These are phyloP conservation scores for Eristalinus sepulchralis DNA, from an alignment of 2,888 invertebrate species.

Conservation along the genomic window DNA sequence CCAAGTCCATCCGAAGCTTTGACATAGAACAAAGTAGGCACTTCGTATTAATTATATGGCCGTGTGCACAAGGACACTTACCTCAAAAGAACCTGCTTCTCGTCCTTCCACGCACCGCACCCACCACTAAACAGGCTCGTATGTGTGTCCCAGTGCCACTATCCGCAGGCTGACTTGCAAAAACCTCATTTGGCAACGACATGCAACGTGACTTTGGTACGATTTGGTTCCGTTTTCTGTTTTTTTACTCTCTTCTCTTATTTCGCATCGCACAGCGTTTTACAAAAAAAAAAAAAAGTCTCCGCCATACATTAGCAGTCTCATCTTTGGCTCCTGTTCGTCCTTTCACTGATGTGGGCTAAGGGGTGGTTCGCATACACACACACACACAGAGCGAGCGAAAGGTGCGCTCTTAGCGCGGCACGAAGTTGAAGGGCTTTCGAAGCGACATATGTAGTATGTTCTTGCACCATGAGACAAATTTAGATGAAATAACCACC, in stretches of 20 bases:
- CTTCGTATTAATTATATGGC: constrained; percentile 71
- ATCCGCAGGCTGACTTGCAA: constrained; percentile 23
- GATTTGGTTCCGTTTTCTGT: constrained; percentile 46
- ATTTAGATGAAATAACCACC: constrained; percentile 27
- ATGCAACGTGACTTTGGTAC: constrained; percentile 71
- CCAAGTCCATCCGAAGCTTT: not conserved
- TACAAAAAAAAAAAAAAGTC: constrained; percentile 41
- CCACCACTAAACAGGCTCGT: not conserved
- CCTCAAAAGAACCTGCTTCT: constrained; percentile 54
- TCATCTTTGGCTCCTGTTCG: not conserved
- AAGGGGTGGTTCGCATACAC: not conserved
- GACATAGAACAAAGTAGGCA: constrained; percentile 67
- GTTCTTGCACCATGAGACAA: constrained; percentile 45
- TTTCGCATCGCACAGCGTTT: constrained; percentile 59
- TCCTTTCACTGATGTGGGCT: constrained; percentile 1
- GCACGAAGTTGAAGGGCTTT: constrained; percentile 62
- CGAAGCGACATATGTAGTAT: constrained; percentile 67
- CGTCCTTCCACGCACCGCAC: not conserved
- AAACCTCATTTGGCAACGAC: constrained; percentile 69
- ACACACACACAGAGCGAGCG: not conserved
- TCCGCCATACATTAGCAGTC: constrained; percentile 40
- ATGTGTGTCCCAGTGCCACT: not conserved
- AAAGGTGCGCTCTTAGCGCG: constrained; percentile 24
- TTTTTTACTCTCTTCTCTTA: constrained; percentile 24
- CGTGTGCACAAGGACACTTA: constrained; percentile 70